Evolutionary conservation across 2,888 invertebrate species (phyloP), one percentile per base, ranked within the genome.

Genomic region (Cartodere bifasciata): DNA sequence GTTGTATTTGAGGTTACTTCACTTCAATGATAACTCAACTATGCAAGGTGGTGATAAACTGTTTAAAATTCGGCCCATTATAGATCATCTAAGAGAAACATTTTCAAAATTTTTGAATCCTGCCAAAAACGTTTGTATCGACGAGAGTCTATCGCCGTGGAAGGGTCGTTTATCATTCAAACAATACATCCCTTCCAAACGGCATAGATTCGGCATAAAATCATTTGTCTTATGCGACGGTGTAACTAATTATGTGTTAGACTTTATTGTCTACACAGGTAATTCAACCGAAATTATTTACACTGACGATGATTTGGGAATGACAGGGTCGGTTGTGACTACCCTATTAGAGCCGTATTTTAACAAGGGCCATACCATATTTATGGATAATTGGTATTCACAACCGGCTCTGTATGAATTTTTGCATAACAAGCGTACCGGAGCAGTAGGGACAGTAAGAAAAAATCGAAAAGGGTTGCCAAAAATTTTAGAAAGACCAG

Each of bases 371-470:
- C 45, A 49, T 29, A 37, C 31, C n/a, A 31, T 51, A 23, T 44
- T 35, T 30, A 31, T 31, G 2, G 47, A 49, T 29, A 49, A 49
- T 16, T 45, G 43, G 42, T 48, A 48, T 36, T 40, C 43, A 7
- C 46, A 46, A 27, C 46, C 41, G 27, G 23, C 11, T 32, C 22
- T 37, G 6, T 34, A 23, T 29, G 11, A 21, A 7, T 7, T 4
- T 7, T 14, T 40, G 4, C 34, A 29, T 28, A 33, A 36, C 9
- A 10, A 30, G 14, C 38, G 33, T 10, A 41, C 39, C 11, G 35
- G 38, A 26, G 35, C 37, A 9, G 39, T 35, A 28, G 37, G 37
- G 16, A 35, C 36, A 24, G 32, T 39, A n/a, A 20, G 33, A 13
- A 13, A 22, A 34, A 39, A 39, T 25, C 22, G 38, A 24, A 29